Evolutionary conservation across 1,140 invertebrate genomes (phyloP).

Genomic region (Magallana gigas): DNA sequence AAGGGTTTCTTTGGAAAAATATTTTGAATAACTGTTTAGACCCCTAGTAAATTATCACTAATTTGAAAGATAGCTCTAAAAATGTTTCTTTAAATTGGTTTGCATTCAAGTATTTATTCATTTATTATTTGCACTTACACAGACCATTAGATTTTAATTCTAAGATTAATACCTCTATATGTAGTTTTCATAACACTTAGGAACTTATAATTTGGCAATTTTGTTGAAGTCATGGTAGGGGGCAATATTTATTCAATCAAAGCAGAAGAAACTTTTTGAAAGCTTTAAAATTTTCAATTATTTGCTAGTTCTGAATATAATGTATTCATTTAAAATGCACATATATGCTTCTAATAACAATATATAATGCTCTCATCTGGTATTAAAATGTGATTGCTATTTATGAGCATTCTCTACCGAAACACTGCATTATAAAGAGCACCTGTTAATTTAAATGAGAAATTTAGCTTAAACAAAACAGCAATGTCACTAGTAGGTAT

Average conservation of each 20-base stretch:
- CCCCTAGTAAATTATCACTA: neutral
- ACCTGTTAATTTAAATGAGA: conserved; percentile 12
- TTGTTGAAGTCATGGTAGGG: neutral
- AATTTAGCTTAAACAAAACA: neutral
- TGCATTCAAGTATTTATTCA: neutral
- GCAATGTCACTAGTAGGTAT: neutral
- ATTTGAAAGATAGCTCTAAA: neutral
- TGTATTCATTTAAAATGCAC: conserved; percentile 1
- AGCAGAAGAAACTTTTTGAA: neutral
- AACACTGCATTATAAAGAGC: neutral
- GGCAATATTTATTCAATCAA: neutral
- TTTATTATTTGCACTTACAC: neutral
- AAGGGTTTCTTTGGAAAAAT: neutral
- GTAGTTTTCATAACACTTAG: neutral
- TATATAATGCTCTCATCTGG: neutral
- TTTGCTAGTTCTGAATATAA: neutral
- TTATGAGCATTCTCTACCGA: neutral
- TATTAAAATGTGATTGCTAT: conserved; percentile 7
- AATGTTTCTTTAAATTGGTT: conserved; percentile 5
- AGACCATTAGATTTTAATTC: neutral
- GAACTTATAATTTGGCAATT: neutral
- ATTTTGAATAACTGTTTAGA: neutral
- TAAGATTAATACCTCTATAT: neutral
- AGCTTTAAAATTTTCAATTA: neutral
- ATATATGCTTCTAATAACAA: neutral